phyloP scores from a whole-genome alignment of 1,140 invertebrate genomes.

The Scaptomyza graminum region DNA sequence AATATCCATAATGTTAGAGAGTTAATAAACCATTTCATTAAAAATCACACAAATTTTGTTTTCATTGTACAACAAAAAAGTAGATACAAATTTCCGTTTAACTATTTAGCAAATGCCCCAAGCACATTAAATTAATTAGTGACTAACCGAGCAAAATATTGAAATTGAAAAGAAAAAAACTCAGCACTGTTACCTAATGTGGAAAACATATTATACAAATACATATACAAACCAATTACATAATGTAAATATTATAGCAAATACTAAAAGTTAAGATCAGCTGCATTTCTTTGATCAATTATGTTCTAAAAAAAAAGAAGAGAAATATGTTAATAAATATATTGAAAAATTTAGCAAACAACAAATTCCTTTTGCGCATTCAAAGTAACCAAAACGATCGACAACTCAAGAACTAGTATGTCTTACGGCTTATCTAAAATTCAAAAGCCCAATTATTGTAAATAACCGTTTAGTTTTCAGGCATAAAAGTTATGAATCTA shows the following conservation, averaged over 20 bases:
- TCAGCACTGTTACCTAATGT: conserved; percentile 68
- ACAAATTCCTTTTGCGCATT: conserved; percentile 53
- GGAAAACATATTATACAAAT: conserved; percentile 33
- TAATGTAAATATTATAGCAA: conserved; percentile 65
- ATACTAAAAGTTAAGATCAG: conserved; percentile 36
- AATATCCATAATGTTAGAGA: conserved; percentile 7
- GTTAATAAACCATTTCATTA: background rate
- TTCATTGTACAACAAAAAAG: conserved; percentile 36
- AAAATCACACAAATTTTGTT: conserved; percentile 17
- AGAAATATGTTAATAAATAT: background rate
- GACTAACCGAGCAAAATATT: conserved; percentile 33
- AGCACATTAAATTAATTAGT: conserved; percentile 27
- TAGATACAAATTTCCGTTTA: conserved; percentile 29
- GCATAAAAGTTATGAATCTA: conserved; percentile 34
- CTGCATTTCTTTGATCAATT: conserved; percentile 44
- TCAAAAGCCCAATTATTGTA: conserved; percentile 38
- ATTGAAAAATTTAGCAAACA: conserved; percentile 51
- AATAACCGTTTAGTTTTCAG: conserved; percentile 47
- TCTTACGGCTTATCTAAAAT: conserved; percentile 26
- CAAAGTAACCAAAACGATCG: conserved; percentile 24
- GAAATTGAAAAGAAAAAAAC: conserved; percentile 18
- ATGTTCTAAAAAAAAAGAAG: conserved; percentile 8
- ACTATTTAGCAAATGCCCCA: conserved; percentile 29
- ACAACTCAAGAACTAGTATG: conserved; percentile 20
- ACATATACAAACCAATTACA: conserved; percentile 45